phyloP scores from a whole-genome alignment of 2,888 invertebrate genomes.

The Drosophila picticornis region DNA sequence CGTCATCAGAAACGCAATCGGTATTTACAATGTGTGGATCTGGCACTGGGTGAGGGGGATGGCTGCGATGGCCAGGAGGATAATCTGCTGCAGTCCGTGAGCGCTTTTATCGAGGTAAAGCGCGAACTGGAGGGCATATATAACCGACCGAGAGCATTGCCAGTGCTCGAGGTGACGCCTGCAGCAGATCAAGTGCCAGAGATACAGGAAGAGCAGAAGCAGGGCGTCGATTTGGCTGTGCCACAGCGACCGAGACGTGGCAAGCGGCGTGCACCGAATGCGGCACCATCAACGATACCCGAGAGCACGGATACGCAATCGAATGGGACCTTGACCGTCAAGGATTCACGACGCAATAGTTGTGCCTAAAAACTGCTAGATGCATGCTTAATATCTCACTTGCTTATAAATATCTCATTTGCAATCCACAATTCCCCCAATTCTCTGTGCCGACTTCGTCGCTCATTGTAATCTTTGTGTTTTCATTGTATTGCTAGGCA shows the following conservation, averaged over 20 bases:
- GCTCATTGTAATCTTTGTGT: conserved; percentile 53
- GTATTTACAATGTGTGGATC: conserved; percentile 82
- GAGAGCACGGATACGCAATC: conserved; percentile 65
- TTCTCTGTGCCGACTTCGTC: conserved; percentile 9
- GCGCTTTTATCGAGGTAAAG: conserved; percentile 83
- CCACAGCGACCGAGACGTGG: conserved; percentile 46
- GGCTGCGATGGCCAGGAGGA: conserved; percentile 77
- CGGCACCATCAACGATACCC: conserved; percentile 71
- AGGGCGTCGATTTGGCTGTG: not conserved
- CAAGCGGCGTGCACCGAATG: conserved; percentile 62
- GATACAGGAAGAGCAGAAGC: not conserved
- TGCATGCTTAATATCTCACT: conserved; percentile 41
- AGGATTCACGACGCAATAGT: conserved; percentile 53
- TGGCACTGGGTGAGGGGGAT: conserved; percentile 81
- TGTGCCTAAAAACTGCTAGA: conserved; percentile 37
- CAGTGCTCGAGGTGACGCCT: conserved; percentile 34
- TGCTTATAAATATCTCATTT: conserved; percentile 9
- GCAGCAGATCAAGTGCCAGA: not conserved
- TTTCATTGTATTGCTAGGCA: conserved; percentile 86
- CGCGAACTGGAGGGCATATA: conserved; percentile 77
- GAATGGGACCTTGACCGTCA: conserved; percentile 16
- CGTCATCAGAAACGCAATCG: conserved; percentile 65
- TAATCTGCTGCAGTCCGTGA: conserved; percentile 82
- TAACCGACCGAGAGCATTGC: conserved; percentile 48
- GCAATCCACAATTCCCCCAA: not conserved